Base-by-base conservation (phyloP, 2,113 vertebrate species). In the Phodopus roborovskii region DNA sequence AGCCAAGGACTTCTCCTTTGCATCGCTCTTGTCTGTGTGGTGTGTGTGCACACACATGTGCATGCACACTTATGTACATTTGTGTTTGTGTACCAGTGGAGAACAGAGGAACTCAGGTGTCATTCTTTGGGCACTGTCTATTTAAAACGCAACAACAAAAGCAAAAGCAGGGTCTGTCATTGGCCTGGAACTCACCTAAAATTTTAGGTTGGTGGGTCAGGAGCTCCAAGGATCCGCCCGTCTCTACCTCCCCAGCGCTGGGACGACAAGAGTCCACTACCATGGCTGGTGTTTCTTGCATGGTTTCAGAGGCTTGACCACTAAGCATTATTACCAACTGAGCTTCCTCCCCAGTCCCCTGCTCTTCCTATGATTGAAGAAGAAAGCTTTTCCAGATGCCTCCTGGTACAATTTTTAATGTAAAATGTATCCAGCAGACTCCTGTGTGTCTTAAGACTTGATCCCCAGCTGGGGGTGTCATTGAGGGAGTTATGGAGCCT, bases 361-460 rank as follows among this genome's bases (percentile, higher is more conserved):
- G 26, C 36, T 28, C 83, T 53, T 28, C 28, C 62, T 90, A 94
- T 60, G 13, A 20, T 42, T 6, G 30, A 78, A 70, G 45, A 93
- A 71, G 90, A 83, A 78, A 90, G 73, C 73, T 45, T 88, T 90
- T n/a, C 83, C 75, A 77, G n/a, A 66, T 45, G 12, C 56, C n/a
- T 39, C 68, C 78, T 42, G 75, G 45, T 56, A 78, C 11, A 48
- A 30, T 45, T 86, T 86, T 86, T 19, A 50, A 68, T 68, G 45
- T 50, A 42, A 84, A 36, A 20, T 68, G 19, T 68, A 42, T 12
- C 42, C 64, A 20, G 13, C 30, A 26, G 12, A 7, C 20, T 87
- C 33, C n/a, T 73, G 8, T 7, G 36, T n/a, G 13, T 16, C n/a
- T 71, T 7, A 17, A 13, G 17, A 26, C 45, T 70, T n/a, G 36